Evolutionary conservation across 1,140 invertebrate genomes (phyloP).

Genomic region (Heliconius eleuchia): DNA sequence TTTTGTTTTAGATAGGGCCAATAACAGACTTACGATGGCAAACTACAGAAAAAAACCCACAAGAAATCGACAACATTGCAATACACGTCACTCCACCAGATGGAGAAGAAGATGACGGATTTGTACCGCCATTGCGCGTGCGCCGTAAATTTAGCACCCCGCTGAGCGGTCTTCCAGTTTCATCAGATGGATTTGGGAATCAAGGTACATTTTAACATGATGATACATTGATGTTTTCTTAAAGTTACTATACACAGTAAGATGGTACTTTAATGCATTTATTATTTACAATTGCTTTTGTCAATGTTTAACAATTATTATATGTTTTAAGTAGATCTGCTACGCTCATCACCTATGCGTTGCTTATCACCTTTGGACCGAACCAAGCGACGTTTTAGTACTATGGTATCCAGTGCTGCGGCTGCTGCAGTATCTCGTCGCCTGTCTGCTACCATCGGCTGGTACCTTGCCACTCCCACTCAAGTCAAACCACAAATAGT

Average conservation of each 20-base stretch:
- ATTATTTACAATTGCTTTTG: too few species aligned
- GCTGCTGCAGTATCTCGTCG: slow-evolving; percentile 70
- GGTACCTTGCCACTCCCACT: slow-evolving; percentile 69
- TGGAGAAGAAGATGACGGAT: slow-evolving; percentile 73
- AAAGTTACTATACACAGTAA: too few species aligned
- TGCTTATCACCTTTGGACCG: slow-evolving; percentile 69
- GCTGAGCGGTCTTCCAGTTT: slow-evolving; percentile 53
- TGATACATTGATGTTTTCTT: too few species aligned
- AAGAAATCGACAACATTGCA: slow-evolving; percentile 65
- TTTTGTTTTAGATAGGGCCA: slow-evolving; percentile 68
- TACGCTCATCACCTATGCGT: slow-evolving; percentile 46
- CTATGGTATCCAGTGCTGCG: slow-evolving; percentile 70
- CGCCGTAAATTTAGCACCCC: slow-evolving; percentile 72
- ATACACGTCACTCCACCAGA: slow-evolving; percentile 76
- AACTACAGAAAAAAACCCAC: slow-evolving; percentile 44
- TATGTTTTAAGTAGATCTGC: slow-evolving; percentile 36
- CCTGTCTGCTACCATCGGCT: slow-evolving; percentile 73
- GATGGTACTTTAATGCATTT: too few species aligned
- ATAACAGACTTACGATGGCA: slow-evolving; percentile 61
- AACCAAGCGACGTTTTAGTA: slow-evolving; percentile 73
- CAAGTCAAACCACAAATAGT: slow-evolving; percentile 76
- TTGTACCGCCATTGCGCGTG: slow-evolving; percentile 62
- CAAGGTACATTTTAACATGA: slow-evolving; percentile 43
- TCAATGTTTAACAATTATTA: background rate
- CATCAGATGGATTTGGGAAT: slow-evolving; percentile 48